These are phyloP conservation scores for Helicoverpa assulta DNA, from an alignment of 2,888 invertebrate species.

Conservation along the genomic window DNA sequence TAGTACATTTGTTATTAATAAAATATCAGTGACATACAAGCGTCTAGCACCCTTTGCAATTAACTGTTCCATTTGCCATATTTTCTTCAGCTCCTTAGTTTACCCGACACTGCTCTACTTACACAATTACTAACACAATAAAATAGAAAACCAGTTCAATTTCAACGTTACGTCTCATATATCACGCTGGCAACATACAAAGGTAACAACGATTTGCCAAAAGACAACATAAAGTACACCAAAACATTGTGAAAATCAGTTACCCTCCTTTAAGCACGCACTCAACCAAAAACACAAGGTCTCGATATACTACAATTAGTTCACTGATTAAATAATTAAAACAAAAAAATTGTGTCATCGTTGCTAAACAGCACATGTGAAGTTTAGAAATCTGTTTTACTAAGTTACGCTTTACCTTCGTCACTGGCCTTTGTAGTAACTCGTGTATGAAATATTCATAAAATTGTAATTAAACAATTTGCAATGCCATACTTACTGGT, in stretches of 20 bases:
- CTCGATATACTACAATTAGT: slow-evolving; percentile 61
- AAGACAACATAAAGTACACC: slow-evolving; percentile 28
- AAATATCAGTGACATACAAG: slow-evolving; percentile 4
- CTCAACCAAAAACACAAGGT: slow-evolving; percentile 59
- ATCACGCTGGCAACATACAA: slow-evolving; percentile 36
- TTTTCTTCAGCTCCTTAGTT: slow-evolving; percentile 36
- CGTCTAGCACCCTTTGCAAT: slow-evolving; percentile 27
- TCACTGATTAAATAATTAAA: slow-evolving; percentile 64
- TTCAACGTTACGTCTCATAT: slow-evolving; percentile 47
- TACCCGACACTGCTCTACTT: slow-evolving; percentile 36
- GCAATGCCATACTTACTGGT: slow-evolving; percentile 76
- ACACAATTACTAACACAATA: slow-evolving; percentile 27
- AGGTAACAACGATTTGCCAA: slow-evolving; percentile 28
- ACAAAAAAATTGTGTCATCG: slow-evolving; percentile 57
- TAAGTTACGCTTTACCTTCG: slow-evolving; percentile 73
- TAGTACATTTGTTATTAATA: no score
- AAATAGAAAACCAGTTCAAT: slow-evolving; percentile 43
- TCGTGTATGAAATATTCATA: slow-evolving; percentile 81
- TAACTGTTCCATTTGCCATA: slow-evolving; percentile 42
- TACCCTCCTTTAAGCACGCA: slow-evolving; percentile 52
- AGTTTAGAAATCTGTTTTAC: slow-evolving; percentile 63
- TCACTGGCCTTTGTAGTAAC: slow-evolving; percentile 77
- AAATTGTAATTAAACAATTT: slow-evolving; percentile 76
- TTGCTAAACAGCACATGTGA: slow-evolving; percentile 62
- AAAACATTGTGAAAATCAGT: slow-evolving; percentile 54